Conservation (phyloP, 1,140 invertebrate species). For the Potamilus streckersoni region DNA sequence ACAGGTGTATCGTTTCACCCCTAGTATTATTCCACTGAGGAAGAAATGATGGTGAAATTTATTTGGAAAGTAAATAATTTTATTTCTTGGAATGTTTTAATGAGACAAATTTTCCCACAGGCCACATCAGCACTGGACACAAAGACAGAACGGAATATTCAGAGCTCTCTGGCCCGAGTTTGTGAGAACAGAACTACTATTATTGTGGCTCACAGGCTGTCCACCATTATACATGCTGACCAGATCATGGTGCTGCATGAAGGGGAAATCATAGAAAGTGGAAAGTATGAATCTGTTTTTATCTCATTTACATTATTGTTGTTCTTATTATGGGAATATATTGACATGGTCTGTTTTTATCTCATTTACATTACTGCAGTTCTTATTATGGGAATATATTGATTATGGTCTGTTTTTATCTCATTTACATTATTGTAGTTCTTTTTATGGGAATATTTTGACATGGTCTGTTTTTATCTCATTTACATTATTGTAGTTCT, state of each 20-base stretch:
- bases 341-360: background rate
- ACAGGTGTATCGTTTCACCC: too few relatives aligned
- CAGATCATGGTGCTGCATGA: constrained; percentile 91
- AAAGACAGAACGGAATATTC: constrained; percentile 67
- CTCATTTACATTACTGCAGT: background rate
- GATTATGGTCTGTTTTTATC: background rate
- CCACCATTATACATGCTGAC: constrained; percentile 93
- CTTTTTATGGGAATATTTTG: background rate
- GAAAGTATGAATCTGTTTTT: constrained; percentile 75
- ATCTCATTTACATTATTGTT: background rate
- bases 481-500: background rate
- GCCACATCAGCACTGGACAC: constrained; percentile 68
- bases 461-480: background rate
- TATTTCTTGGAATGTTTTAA: background rate
- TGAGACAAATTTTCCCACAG: constrained; percentile 31
- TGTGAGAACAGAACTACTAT: constrained; percentile 88
- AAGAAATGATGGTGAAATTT: too few relatives aligned
- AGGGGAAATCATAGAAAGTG: constrained; percentile 91
- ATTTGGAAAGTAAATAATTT: too few relatives aligned
- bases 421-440: background rate
- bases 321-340: background rate
- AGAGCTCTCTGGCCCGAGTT: constrained; percentile 57
- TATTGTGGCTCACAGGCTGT: constrained; percentile 90
- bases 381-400: too few relatives aligned
- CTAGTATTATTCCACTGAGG: too few relatives aligned